phyloP scores from a whole-genome alignment of 2,888 invertebrate species.

The Drosophila picticornis region DNA sequence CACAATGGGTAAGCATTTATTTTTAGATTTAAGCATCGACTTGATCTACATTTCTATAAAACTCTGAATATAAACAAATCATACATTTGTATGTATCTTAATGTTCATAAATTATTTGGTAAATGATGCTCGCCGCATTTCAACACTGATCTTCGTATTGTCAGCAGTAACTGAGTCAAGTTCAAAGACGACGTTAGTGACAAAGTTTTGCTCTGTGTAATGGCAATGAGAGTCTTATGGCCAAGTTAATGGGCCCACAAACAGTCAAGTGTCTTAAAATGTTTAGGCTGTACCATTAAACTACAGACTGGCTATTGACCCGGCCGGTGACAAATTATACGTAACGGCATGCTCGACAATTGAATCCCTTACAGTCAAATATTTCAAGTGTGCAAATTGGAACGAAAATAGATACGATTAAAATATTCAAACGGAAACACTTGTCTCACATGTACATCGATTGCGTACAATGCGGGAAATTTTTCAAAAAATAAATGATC shows the following conservation, averaged over 20 bases:
- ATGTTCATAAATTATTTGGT: background rate
- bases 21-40: constrained; percentile 43
- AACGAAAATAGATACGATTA: background rate
- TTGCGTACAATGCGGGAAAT: background rate
- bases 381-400: background rate
- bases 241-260: constrained; percentile 65
- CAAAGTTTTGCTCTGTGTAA: constrained; percentile 60
- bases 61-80: constrained; percentile 10
- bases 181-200: constrained; percentile 76
- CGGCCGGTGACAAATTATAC: constrained; percentile 21
- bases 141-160: constrained; percentile 8
- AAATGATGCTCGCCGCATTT: background rate
- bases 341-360: constrained; percentile 10
- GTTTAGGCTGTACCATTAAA: constrained; percentile 71
- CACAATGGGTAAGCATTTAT: constrained; percentile 42
- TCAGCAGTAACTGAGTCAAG: constrained; percentile 57
- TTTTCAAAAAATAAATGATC: background rate
- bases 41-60: constrained; percentile 21
- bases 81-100: background rate
- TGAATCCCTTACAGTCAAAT: constrained; percentile 7
- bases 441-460: background rate
- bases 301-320: constrained; percentile 64
- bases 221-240: constrained; percentile 37
- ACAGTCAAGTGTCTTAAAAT: constrained; percentile 54
- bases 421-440: background rate